Conservation (phyloP, 2,797 vertebrate species). For the Spinibarbus caldwelli region DNA sequence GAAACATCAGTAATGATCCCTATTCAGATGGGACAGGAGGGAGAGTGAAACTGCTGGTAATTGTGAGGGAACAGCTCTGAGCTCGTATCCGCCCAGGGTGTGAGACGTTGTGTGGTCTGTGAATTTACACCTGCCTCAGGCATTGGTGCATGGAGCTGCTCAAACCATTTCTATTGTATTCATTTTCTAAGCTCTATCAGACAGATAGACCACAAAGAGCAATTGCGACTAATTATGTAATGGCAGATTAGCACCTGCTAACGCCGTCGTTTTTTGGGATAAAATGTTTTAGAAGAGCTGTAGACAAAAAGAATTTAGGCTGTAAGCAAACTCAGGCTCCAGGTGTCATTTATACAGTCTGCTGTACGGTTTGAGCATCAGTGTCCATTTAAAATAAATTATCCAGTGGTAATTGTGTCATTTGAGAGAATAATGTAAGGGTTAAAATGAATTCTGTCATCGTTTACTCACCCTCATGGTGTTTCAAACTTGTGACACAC, state of each 20-base stretch:
- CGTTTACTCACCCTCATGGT: not conserved
- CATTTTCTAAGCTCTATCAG: conserved; percentile 31
- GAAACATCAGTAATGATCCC: conserved; percentile 20
- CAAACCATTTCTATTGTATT: conserved; percentile 46
- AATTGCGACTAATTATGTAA: conserved; percentile 47
- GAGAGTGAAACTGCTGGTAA: conserved; percentile 28
- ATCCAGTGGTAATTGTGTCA: not conserved
- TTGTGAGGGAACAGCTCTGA: conserved; percentile 9
- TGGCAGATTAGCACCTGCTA: conserved; percentile 36
- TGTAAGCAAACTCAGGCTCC: conserved; percentile 8
- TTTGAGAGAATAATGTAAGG: not conserved
- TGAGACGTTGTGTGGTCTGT: conserved; percentile 52
- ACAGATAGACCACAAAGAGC: not conserved
- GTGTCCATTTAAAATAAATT: not conserved
- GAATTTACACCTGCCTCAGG: conserved; percentile 53
- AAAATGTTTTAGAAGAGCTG: conserved; percentile 16
- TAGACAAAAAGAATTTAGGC: not conserved
- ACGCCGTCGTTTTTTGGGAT: not conserved
- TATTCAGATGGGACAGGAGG: conserved; percentile 20
- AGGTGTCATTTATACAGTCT: not conserved
- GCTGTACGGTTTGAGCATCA: not conserved
- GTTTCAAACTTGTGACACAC: not conserved
- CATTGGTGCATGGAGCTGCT: conserved; percentile 31
- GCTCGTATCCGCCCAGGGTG: conserved; percentile 30
- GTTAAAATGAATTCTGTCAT: not conserved